Percentiles rank a stretch among this genome's conserved stretches.
These are phyloP conservation scores for Pararge aegeria DNA, from an alignment of 1,140 invertebrate species.

Conservation along the genomic window DNA sequence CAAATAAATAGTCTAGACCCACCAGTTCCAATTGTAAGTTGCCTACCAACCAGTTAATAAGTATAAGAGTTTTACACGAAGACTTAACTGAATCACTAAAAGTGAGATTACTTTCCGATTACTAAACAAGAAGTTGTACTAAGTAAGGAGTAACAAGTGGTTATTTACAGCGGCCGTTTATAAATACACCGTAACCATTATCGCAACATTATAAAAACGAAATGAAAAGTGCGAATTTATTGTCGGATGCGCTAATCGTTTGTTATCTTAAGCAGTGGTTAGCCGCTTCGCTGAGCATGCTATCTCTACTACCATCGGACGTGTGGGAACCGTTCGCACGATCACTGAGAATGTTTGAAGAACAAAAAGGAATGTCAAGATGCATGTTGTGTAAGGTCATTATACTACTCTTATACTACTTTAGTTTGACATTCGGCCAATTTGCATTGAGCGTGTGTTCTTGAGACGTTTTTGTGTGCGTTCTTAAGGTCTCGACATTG, in stretches of 20 bases:
- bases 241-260: slow-evolving; percentile 45
- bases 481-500: slow-evolving; percentile 46
- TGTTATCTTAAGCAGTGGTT: slow-evolving; percentile 59
- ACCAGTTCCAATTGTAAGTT: too few relatives aligned
- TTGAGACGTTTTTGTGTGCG: slow-evolving; percentile 51
- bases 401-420: slow-evolving; percentile 41
- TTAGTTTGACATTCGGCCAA: slow-evolving; percentile 60
- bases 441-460: slow-evolving; percentile 61
- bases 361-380: slow-evolving; percentile 76
- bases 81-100: too few relatives aligned
- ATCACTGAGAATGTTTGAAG: slow-evolving; percentile 49
- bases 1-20: too few relatives aligned
- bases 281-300: slow-evolving; percentile 46
- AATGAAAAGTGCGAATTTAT: slow-evolving; percentile 4
- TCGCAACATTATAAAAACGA: not conserved
- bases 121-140: too few relatives aligned
- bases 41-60: too few relatives aligned
- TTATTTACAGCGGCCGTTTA: too few relatives aligned
- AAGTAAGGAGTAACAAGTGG: too few relatives aligned
- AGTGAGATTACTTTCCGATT: too few relatives aligned
- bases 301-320: slow-evolving; percentile 43
- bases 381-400: slow-evolving; percentile 61
- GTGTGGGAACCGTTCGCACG: slow-evolving; percentile 71
- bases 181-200: too few relatives aligned
- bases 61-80: too few relatives aligned